Evolutionary conservation across 2,888 invertebrate species (phyloP).

Genomic region (Trichopoda pennipes): DNA sequence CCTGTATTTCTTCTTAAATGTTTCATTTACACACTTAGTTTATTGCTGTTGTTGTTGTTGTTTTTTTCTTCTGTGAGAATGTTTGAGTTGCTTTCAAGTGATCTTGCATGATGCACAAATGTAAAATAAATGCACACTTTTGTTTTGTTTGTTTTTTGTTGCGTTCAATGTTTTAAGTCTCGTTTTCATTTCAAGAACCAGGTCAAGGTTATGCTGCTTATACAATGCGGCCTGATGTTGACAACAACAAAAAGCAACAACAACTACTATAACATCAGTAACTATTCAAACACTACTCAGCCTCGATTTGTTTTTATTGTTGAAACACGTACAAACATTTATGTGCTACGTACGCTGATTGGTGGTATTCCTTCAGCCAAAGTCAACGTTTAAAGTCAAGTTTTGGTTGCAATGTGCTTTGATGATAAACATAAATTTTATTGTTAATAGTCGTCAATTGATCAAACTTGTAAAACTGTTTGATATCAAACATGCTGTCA

Average conservation of each 20-base stretch:
- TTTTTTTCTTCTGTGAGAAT: neutral
- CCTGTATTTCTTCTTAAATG: constrained; percentile 62
- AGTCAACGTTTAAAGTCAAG: constrained; percentile 68
- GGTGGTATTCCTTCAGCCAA: constrained; percentile 61
- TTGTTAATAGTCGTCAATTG: constrained; percentile 7
- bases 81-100: constrained; percentile 44
- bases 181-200: constrained; percentile 80
- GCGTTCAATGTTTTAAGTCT: constrained; percentile 71
- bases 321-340: constrained; percentile 32
- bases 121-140: constrained; percentile 39
- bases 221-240: constrained; percentile 38
- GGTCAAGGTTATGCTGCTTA: constrained; percentile 78
- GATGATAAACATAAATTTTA: constrained; percentile 39
- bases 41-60: neutral
- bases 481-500: constrained; percentile 54
- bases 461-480: constrained; percentile 40
- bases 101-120: constrained; percentile 61
- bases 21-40: constrained; percentile 40
- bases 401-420: constrained; percentile 46
- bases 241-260: constrained; percentile 34
- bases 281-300: constrained; percentile 42
- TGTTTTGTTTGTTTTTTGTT: constrained; percentile 53
- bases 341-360: neutral
- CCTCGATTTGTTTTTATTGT: constrained; percentile 50
- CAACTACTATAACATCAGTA: too few relatives aligned